Evolutionary conservation across 2,113 vertebrate genomes (phyloP), one percentile per base, ranked within the genome.

Genomic region (Nansenia antarctica): DNA sequence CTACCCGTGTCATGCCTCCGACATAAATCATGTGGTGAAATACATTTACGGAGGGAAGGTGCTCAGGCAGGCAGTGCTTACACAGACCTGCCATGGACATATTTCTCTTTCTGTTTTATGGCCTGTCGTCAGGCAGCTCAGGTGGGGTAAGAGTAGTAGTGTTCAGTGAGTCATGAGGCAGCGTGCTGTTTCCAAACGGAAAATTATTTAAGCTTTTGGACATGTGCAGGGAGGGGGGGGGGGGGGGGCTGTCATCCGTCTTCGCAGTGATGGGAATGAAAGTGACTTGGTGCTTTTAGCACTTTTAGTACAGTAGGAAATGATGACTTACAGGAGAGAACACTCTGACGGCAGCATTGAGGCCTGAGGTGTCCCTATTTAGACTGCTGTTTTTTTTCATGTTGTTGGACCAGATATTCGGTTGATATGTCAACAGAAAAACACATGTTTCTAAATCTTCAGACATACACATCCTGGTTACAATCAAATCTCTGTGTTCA

Each of bases 1-100:
- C 29, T 69, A 62, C 70, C 20, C 42, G 2, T 57, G 49, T 62
- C 24, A 1, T 54, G 12, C 53, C 54, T 0, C 37, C 53, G 30
- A 65, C 53, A 84, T 83, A 80, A 83, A 76, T 81, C 73, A 77
- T 2, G 0, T 27, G 22, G 4, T 15, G 69, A n/a, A n/a, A 73
- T 37, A 73, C 76, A 70, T 53, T 1, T 7, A 52, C 31, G 37
- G 32, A n/a, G n/a, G 60, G 70, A 69, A 82, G 26, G 29, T 32
- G 24, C 65, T 81, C 26, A 27, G 52, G 58, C 39, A n/a, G 52
- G 72, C 69, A 37, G 57, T 68, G 66, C 76, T 77, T 73, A 79
- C 71, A 81, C 27, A 65, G 62, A 60, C 54, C 15, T 32, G 20
- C 60, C 37, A 9, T 3, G 67, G 18, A 62, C 35, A 29, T 53